These are phyloP conservation scores for Nanorana parkeri DNA, from an alignment of 2,113 vertebrate species.

Conservation along the genomic window DNA sequence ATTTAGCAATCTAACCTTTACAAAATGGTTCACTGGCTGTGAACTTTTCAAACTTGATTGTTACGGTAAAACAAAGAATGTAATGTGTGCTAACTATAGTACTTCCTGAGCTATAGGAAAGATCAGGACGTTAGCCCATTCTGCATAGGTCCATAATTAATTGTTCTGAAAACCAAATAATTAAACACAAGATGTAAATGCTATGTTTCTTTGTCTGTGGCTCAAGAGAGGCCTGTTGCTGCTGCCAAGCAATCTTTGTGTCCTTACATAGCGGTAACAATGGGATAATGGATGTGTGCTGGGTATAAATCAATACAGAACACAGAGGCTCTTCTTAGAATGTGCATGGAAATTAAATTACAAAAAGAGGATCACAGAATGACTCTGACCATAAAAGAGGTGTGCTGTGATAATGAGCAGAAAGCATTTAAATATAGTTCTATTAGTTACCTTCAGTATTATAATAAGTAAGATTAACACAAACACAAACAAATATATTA, in stretches of 20 bases:
- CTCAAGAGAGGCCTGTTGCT: slow-evolving; percentile 35
- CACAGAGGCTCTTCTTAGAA: slow-evolving; percentile 3
- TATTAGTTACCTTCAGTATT: neutral
- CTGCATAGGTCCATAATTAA: slow-evolving; percentile 7
- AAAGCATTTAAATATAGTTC: neutral
- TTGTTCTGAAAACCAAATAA: slow-evolving; percentile 31
- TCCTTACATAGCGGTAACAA: slow-evolving; percentile 36
- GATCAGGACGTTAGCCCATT: slow-evolving; percentile 20
- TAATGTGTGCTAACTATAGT: slow-evolving; percentile 20
- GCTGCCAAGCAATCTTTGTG: slow-evolving; percentile 39
- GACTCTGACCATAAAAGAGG: neutral
- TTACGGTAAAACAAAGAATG: slow-evolving; percentile 29
- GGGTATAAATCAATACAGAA: slow-evolving; percentile 46
- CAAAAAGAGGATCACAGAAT: slow-evolving; percentile 28
- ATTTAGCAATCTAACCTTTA: slow-evolving; percentile 44
- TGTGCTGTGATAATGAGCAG: neutral
- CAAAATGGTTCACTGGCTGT: slow-evolving; percentile 42
- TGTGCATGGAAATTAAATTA: slow-evolving; percentile 37
- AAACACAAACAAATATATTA: too few species aligned
- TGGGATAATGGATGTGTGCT: slow-evolving; percentile 36
- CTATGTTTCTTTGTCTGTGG: slow-evolving; percentile 41
- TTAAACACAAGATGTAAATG: slow-evolving; percentile 33
- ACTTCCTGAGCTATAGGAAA: neutral
- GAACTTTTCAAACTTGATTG: slow-evolving; percentile 33
- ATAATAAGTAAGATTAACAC: too few species aligned